Conservation (phyloP, 2,888 invertebrate genomes). For the Oxystoma pomonae region DNA sequence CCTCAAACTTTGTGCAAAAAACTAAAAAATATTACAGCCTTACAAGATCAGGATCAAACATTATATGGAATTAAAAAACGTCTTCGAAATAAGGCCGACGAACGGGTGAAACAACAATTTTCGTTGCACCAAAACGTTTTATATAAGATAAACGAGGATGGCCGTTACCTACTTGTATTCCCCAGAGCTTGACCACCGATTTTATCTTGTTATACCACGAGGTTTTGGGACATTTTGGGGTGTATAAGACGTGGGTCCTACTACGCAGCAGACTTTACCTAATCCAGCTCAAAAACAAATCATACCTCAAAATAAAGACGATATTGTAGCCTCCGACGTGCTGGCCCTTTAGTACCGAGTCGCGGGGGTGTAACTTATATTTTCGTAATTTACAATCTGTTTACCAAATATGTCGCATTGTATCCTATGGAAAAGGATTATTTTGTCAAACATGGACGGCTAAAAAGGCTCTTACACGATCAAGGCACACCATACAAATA, state of each 20-base stretch:
- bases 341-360: too few species aligned
- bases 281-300: constrained; percentile 8
- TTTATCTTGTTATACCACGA: constrained; percentile 13
- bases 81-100: not conserved
- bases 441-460: constrained; percentile 1
- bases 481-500: constrained; percentile 4
- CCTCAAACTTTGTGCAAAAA: not conserved
- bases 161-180: constrained; percentile 14
- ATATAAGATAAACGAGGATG: constrained; percentile 1
- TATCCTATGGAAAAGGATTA: constrained; percentile 9
- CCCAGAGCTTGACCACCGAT: not conserved
- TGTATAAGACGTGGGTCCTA: constrained; percentile 15
- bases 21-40: not conserved
- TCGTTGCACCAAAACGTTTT: constrained; percentile 5
- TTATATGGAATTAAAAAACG: not conserved
- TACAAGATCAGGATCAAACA: not conserved
- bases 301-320: not conserved
- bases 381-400: constrained; percentile 37
- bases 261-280: constrained; percentile 9
- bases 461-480: not conserved
- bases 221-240: constrained; percentile 17
- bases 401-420: constrained; percentile 6
- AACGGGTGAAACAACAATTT: constrained; percentile 1
- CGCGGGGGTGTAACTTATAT: constrained; percentile 38
- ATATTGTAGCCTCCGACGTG: not conserved